Percentiles rank a stretch among this genome's conserved stretches.
phyloP scores from a whole-genome alignment of 1,140 invertebrate genomes.

The Steinernema feltiae region DNA sequence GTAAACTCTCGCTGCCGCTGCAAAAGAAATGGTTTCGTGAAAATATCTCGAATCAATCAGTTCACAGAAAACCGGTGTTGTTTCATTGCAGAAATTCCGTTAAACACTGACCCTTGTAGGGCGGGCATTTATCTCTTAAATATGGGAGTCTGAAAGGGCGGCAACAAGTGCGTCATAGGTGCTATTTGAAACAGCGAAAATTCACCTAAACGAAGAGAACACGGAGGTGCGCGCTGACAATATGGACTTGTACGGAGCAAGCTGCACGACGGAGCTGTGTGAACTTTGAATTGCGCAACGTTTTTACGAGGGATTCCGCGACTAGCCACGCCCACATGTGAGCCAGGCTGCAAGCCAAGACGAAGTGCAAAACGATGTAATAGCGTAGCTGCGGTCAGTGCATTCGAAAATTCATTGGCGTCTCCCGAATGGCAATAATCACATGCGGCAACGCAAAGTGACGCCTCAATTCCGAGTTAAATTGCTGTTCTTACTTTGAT shows the following conservation, averaged over 20 bases:
- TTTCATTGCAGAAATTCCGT: not conserved
- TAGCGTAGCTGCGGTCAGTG: not conserved
- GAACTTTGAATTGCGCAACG: not conserved
- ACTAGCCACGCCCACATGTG: not conserved
- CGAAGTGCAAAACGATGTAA: not conserved
- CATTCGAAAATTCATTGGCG: not conserved
- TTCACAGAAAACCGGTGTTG: not conserved
- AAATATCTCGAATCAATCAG: not conserved
- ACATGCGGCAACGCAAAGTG: too few relatives aligned
- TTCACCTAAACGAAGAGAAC: too few relatives aligned
- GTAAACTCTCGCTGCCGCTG: too few relatives aligned
- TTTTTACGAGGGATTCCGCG: conserved; percentile 8
- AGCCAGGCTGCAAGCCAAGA: not conserved
- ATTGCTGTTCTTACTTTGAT: too few relatives aligned
- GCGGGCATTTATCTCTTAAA: too few relatives aligned
- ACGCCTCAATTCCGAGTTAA: too few relatives aligned
- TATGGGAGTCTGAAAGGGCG: not conserved
- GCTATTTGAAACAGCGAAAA: too few relatives aligned
- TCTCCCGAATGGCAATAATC: too few relatives aligned
- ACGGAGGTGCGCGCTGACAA: not conserved
- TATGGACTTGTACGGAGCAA: not conserved
- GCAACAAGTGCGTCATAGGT: too few relatives aligned
- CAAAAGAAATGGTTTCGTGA: not conserved
- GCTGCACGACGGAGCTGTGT: not conserved
- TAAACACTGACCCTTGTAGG: not conserved